phyloP scores from a whole-genome alignment of 1,140 invertebrate species.

The Penaeus indicus region DNA sequence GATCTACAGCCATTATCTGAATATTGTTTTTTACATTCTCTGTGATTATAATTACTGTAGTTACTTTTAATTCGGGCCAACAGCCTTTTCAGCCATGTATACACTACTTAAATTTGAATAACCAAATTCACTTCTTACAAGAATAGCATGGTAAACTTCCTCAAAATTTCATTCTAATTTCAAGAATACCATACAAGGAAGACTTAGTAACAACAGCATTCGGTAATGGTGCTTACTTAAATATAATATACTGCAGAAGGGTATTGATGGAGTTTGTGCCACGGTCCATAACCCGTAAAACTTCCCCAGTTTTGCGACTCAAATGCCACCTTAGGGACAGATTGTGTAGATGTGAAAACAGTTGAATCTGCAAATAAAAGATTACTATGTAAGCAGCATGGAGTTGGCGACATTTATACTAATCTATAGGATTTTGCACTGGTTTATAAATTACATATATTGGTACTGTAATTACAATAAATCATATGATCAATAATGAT shows the following conservation, averaged over 20 bases:
- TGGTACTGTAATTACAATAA: too few relatives aligned
- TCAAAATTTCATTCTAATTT: too few relatives aligned
- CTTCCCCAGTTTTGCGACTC: constrained; percentile 93
- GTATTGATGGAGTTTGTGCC: constrained; percentile 96
- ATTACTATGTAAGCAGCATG: constrained; percentile 23
- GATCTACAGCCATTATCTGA: too few relatives aligned
- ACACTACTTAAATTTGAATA: too few relatives aligned
- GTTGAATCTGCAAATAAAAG: constrained; percentile 75
- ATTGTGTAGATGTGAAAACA: constrained; percentile 89
- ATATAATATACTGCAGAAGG: constrained; percentile 89
- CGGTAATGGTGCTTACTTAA: constrained; percentile 72
- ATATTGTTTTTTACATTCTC: too few relatives aligned
- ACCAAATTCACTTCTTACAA: too few relatives aligned
- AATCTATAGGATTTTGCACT: background rate
- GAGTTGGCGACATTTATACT: background rate
- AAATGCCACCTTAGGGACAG: constrained; percentile 92
- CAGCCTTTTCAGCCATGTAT: too few relatives aligned
- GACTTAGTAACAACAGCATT: too few relatives aligned
- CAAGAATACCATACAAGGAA: background rate
- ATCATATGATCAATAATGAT: too few relatives aligned
- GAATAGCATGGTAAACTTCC: too few relatives aligned
- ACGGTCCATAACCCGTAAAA: constrained; percentile 92
- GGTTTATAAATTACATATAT: background rate
- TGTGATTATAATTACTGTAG: too few relatives aligned
- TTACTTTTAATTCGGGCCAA: too few relatives aligned